These are phyloP conservation scores for Lophius americanus DNA, from an alignment of 2,797 vertebrate species.

Conservation along the genomic window DNA sequence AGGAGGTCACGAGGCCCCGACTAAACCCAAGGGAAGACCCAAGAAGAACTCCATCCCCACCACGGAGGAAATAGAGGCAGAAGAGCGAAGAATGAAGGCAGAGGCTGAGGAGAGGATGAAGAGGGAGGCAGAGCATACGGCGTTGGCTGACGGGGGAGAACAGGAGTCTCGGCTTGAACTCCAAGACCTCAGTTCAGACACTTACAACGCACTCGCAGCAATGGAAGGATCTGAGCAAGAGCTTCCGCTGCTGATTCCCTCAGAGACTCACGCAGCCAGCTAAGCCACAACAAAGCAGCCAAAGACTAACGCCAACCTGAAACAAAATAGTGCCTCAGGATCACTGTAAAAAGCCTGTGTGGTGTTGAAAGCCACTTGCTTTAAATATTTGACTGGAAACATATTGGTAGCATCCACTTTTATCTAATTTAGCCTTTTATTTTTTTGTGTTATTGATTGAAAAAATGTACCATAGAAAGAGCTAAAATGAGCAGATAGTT, in stretches of 20 bases:
- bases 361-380: constrained; percentile 58
- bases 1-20: constrained; percentile 97
- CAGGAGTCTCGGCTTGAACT: constrained; percentile 60
- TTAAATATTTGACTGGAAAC: constrained; percentile 58
- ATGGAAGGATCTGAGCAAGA: constrained; percentile 55
- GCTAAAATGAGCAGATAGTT: constrained; percentile 33
- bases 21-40: constrained; percentile 97
- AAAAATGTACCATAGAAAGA: constrained; percentile 39
- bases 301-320: constrained; percentile 74
- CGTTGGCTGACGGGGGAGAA: constrained; percentile 24
- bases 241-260: constrained; percentile 53
- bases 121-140: constrained; percentile 15
- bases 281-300: constrained; percentile 65
- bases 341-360: constrained; percentile 69
- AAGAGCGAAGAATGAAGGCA: constrained; percentile 87
- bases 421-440: constrained; percentile 45
- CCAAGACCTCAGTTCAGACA: constrained; percentile 73
- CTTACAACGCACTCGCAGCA: constrained; percentile 14
- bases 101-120: constrained; percentile 73
- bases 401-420: constrained; percentile 37
- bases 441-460: constrained; percentile 39
- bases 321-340: constrained; percentile 76
- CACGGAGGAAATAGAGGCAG: constrained; percentile 96
- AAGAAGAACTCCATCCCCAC: constrained; percentile 99
- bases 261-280: constrained; percentile 74